Conservation (phyloP, 2,797 vertebrate genomes). For the Podarcis siculus region DNA sequence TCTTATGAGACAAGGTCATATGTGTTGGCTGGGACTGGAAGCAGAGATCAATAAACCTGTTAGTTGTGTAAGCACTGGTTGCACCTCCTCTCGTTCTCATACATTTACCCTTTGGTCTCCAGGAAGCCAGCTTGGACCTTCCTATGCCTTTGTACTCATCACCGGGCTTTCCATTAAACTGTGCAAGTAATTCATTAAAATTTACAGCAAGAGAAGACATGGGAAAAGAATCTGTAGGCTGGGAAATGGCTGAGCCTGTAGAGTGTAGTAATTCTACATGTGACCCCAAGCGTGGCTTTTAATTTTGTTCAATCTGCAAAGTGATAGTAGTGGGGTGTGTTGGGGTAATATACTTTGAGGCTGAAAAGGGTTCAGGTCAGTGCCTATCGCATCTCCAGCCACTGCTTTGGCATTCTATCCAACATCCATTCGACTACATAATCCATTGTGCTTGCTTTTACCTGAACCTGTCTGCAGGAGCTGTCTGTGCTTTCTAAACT, state of each 20-base stretch:
- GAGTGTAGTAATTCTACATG: neutral
- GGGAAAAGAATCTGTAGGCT: neutral
- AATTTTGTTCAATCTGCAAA: neutral
- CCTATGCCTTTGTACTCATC: neutral
- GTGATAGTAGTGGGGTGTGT: neutral
- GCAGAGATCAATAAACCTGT: neutral
- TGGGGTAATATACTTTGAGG: neutral
- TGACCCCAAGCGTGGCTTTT: neutral
- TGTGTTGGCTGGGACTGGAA: too few relatives aligned
- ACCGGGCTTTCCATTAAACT: neutral
- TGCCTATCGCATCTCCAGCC: too few relatives aligned
- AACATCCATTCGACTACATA: too few relatives aligned
- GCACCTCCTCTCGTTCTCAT: too few relatives aligned
- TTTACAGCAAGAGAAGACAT: neutral
- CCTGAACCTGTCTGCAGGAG: neutral
- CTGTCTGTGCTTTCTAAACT: neutral
- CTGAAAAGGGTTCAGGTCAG: neutral
- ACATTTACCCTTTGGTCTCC: neutral
- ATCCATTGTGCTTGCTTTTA: neutral
- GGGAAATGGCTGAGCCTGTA: neutral
- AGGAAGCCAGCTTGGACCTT: neutral
- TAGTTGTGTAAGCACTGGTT: neutral
- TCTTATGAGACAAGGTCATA: too few relatives aligned
- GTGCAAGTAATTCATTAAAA: neutral
- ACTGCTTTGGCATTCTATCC: neutral